These are phyloP conservation scores for Camelus bactrianus DNA, from an alignment of 2,113 vertebrate species.

Conservation along the genomic window DNA sequence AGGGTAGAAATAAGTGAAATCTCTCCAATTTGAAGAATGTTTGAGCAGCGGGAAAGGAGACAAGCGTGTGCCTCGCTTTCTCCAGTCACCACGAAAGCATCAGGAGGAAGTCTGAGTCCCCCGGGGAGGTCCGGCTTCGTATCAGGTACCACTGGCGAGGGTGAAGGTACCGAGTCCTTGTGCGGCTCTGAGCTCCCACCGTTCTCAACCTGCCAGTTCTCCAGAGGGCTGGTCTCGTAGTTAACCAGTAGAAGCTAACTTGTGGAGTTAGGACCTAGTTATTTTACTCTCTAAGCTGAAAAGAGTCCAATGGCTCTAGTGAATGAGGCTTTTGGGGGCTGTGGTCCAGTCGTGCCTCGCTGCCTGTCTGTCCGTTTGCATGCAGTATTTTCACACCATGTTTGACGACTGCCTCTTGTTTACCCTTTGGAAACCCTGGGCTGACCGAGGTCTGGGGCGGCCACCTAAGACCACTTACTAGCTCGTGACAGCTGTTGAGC, in stretches of 20 bases:
- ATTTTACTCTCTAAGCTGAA: not conserved
- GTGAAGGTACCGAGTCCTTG: fast-evolving
- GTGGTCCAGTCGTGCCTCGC: fast-evolving
- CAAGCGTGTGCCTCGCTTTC: fast-evolving
- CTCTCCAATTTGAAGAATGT: not conserved
- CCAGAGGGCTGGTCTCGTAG: not conserved
- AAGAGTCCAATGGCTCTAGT: constrained; percentile 52
- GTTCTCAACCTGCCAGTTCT: not conserved
- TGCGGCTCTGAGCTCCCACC: not conserved
- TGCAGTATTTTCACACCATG: constrained; percentile 42
- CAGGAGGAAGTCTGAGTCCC: not conserved
- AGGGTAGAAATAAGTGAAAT: not conserved
- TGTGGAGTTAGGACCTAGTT: not conserved
- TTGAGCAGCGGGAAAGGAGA: not conserved
- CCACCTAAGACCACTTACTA: constrained; percentile 1
- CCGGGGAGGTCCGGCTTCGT: not conserved
- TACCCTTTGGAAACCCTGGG: not conserved
- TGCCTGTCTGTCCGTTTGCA: constrained; percentile 67
- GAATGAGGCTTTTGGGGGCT: constrained; percentile 7
- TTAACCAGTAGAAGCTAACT: not conserved
- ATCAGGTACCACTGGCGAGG: not conserved
- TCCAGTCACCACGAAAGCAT: fast-evolving
- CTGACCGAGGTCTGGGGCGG: not conserved
- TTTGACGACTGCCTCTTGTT: not conserved
- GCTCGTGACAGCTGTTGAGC: not conserved